Evolutionary conservation across 1,140 invertebrate species (phyloP).

Genomic region (Saxidomus purpurata): DNA sequence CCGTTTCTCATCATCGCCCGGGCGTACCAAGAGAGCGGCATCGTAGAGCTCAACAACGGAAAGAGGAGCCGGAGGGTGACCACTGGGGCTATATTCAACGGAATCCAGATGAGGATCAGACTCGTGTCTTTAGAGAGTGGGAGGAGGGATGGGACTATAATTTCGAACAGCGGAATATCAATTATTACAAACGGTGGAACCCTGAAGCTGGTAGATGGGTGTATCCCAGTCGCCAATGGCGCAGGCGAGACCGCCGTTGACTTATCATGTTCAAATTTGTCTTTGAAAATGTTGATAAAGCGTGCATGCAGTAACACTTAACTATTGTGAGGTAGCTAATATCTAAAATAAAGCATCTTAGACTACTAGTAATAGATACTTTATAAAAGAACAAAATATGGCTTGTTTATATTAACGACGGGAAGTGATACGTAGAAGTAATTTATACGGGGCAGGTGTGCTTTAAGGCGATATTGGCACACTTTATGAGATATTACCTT

Average conservation of each 20-base stretch:
- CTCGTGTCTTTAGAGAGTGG: not conserved
- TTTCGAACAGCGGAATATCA: not conserved
- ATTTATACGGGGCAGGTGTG: too few species aligned
- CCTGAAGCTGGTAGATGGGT: not conserved
- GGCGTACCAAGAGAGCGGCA: not conserved
- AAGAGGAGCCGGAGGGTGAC: constrained; percentile 13
- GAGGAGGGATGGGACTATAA: not conserved
- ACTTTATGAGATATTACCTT: too few species aligned
- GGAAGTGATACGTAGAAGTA: too few species aligned
- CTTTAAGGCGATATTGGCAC: too few species aligned
- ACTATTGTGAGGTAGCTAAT: too few species aligned
- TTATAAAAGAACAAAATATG: too few species aligned
- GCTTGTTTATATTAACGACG: too few species aligned
- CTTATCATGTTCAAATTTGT: not conserved
- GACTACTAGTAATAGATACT: too few species aligned
- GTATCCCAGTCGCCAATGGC: not conserved
- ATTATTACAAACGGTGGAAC: not conserved
- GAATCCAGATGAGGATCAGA: not conserved
- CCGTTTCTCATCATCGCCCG: not conserved
- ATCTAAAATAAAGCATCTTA: too few species aligned
- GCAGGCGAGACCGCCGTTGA: not conserved
- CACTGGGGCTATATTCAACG: not conserved
- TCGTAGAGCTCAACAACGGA: not conserved
- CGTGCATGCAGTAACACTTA: too few species aligned
- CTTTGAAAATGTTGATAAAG: not conserved